phyloP scores from a whole-genome alignment of 2,113 vertebrate species.

The Chelonoidis abingdonii region DNA sequence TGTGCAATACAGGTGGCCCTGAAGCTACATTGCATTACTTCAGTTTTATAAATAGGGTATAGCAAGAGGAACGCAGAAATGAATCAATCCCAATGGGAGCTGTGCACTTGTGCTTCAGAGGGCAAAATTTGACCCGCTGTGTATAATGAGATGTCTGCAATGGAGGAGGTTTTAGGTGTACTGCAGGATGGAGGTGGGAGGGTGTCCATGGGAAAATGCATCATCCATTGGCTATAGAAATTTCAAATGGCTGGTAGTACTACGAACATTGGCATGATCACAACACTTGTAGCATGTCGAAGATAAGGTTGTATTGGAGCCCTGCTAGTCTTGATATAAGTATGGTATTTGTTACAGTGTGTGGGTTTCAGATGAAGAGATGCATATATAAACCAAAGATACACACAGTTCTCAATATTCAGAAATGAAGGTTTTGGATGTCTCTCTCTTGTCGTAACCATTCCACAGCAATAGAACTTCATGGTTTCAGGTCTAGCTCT shows the following conservation, averaged over 20 bases:
- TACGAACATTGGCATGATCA: not conserved
- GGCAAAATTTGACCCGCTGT: not conserved
- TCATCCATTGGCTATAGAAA: not conserved
- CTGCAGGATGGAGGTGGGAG: not conserved
- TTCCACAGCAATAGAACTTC: not conserved
- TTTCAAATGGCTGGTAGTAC: not conserved
- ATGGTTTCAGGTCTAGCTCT: not conserved
- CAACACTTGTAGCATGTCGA: not conserved
- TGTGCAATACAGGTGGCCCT: not conserved
- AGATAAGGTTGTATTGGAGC: not conserved
- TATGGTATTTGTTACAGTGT: not conserved
- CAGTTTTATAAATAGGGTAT: slow-evolving; percentile 23
- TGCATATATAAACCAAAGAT: not conserved
- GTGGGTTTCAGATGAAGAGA: not conserved
- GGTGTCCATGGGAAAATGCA: not conserved
- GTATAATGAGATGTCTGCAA: not conserved
- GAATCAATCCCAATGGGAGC: not conserved
- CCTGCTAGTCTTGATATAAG: not conserved
- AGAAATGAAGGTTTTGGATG: not conserved
- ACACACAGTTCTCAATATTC: not conserved
- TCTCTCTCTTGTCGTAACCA: not conserved
- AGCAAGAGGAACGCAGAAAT: slow-evolving; percentile 2
- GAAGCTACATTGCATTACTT: rapidly evolving
- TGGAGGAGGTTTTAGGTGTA: not conserved
- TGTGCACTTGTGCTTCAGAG: not conserved